Base-by-base conservation (phyloP, 2,797 vertebrate genomes). In the Halcyon chelicuti region DNA sequence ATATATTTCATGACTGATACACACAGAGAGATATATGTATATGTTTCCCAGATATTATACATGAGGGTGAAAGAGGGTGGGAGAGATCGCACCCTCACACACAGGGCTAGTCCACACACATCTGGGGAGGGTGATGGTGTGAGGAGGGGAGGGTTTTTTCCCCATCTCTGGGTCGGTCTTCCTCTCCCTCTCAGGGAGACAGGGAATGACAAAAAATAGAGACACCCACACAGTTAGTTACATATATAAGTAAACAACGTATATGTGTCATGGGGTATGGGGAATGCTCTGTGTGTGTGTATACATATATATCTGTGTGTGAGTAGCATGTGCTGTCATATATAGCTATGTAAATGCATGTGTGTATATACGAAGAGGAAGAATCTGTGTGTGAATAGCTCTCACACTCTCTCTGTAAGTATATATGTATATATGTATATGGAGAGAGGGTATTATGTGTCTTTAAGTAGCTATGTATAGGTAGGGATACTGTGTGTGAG, bases 281-380 rank as follows among this genome's bases (percentile, higher is more conserved):
- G 23, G 26, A 44, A 26, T 23, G 29, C 14, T 46, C 31, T 51
- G 13, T 31, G 12, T 29, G 28, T 29, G 67, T 46, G 51, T 49
- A 9, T 35, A n/a, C n/a, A 15, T 49, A 49, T 9, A 49, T 26
- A 44, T 44, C 11, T 20, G 29, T 31, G 65, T 37, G 31, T 29
- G 35, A 31, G 25, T 5, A 26, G 14, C 9, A 13, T 37, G 4
- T 4, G 12, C 25, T 3, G 22, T 22, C 39, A 8, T 22, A 9
- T 25, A 11, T 35, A 6, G 14, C 3, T 11, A 4, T 9, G 12
- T 18, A 15, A 5, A 21, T 23, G 20, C 7, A 22, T 5, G 0
- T 8, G 10, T 10, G 12, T 67, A 15, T 33, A 18, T 7, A 52
- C 37, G 9, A 51, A 37, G 29, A 66, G 55, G 37, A 47, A 62